Evolutionary conservation across 2,797 vertebrate species (phyloP).

Genomic region (Megalops cyprinoides): DNA sequence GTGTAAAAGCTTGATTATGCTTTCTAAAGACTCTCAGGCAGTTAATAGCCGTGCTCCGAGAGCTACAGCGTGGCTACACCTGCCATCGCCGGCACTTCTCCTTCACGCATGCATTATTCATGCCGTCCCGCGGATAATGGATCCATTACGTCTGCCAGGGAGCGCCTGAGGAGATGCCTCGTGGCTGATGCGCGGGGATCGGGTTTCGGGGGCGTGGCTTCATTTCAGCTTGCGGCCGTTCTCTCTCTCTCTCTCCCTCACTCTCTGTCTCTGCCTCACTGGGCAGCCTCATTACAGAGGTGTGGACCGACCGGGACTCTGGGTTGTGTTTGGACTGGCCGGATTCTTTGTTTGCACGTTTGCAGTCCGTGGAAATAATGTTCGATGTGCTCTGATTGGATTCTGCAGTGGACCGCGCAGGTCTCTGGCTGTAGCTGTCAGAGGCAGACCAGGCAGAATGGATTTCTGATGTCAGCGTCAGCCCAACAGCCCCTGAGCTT

Average conservation of each 20-base stretch:
- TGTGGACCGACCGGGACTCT: neutral
- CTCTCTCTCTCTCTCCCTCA: no score
- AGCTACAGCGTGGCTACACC: constrained; percentile 25
- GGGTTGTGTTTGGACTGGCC: neutral
- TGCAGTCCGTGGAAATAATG: constrained; percentile 5
- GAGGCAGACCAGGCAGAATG: no score
- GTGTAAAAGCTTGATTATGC: constrained; percentile 21
- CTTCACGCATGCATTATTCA: constrained; percentile 28
- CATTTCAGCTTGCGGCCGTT: neutral
- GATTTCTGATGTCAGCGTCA: neutral
- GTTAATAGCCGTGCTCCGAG: constrained; percentile 18
- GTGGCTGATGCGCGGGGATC: neutral
- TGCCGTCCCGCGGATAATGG: neutral
- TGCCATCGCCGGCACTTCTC: neutral
- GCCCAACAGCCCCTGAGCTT: neutral
- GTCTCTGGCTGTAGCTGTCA: neutral
- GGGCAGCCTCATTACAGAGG: neutral
- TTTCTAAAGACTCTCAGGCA: constrained; percentile 29
- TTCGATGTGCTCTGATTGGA: neutral
- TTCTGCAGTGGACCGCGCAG: neutral
- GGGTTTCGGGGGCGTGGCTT: neutral
- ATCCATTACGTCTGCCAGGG: constrained; percentile 25
- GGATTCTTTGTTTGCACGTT: neutral
- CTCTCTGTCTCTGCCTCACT: neutral
- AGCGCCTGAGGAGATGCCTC: neutral